Base-by-base conservation (phyloP, 2,888 invertebrate genomes). In the Pyrocoelia pectoralis region DNA sequence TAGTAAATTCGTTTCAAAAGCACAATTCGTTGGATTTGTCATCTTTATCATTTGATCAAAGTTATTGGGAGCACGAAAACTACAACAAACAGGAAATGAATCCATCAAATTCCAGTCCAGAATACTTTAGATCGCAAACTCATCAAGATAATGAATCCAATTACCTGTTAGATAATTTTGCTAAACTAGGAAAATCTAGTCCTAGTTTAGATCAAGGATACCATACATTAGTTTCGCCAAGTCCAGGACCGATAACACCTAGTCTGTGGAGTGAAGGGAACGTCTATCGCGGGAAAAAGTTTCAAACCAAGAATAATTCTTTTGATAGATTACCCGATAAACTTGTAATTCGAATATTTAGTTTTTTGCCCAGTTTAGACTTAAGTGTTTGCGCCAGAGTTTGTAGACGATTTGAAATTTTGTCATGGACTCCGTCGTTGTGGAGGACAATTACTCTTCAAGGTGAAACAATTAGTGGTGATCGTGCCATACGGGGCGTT, bases 151-250 rank as follows among this genome's bases (percentile, higher is more conserved):
- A 66, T 46, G 65, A 77, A 52, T 72, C 76, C 19, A 79, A 78
- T 68, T 80, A 79, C 70, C 69, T 82, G 49, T 72, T 81, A 41
- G 82, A 83, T 67, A 82, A 79, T 70, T 82, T 81, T 68, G 74
- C 77, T 15, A 81, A 80, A 69, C 72, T 81, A 60, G 83, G 83
- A 12, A 83, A 86, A 69, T 83, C 85, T 67, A 87, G 87, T 74
- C 89, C 91, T 41, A 90, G 88, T 74, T 83, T 91, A 40, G 93
- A 93, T 80, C 91, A 93, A 79, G 93, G 93, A 1, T 93, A 93
- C 82, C 92, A 92, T 73, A 93, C 93, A 5, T 81, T 93, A 60
- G 89, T 91, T 0, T 85, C 87, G 14, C 85, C 86, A 46, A 85
- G 85, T 71, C 84, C 85, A 2, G 81, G 81, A n/a, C 78, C 80